Evolutionary conservation across 1,140 invertebrate species (phyloP).

Genomic region (Conopomorpha cramerella): DNA sequence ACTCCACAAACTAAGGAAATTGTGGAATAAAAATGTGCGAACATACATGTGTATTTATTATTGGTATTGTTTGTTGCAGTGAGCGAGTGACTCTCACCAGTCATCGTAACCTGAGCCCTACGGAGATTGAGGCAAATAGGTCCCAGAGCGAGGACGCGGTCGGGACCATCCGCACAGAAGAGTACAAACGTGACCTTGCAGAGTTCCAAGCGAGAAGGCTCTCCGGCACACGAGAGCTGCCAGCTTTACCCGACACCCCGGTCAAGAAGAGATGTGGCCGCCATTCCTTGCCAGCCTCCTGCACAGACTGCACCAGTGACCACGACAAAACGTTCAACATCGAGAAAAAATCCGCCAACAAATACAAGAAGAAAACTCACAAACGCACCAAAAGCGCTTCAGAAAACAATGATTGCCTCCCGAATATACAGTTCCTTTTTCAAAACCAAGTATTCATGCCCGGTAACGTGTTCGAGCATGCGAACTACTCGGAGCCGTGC

Average conservation of each 20-base stretch:
- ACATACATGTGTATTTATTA: too few species aligned
- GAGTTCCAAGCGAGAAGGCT: conserved; percentile 53
- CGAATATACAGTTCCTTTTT: conserved; percentile 54
- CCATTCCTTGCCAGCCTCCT: conserved; percentile 43
- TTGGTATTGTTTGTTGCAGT: conserved; percentile 17
- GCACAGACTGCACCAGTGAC: conserved; percentile 36
- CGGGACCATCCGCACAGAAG: conserved; percentile 47
- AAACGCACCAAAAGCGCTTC: conserved; percentile 22
- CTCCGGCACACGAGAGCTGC: conserved; percentile 16
- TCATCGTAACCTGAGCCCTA: conserved; percentile 13
- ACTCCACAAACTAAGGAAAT: too few species aligned
- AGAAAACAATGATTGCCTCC: conserved; percentile 19
- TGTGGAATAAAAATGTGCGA: too few species aligned
- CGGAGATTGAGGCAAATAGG: conserved; percentile 13
- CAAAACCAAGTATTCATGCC: conserved; percentile 55
- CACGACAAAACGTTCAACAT: conserved; percentile 42
- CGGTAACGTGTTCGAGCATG: conserved; percentile 22
- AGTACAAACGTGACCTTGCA: conserved; percentile 48
- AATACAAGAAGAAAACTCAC: conserved; percentile 40
- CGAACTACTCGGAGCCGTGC: conserved; percentile 31
- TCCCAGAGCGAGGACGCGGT: conserved; percentile 12
- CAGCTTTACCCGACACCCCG: too few species aligned
- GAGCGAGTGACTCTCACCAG: conserved; percentile 42
- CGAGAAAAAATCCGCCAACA: conserved; percentile 44
- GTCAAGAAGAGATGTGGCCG: conserved; percentile 38